Evolutionary conservation across 2,888 invertebrate species (phyloP).

Genomic region (Bruchidius siliquastri): DNA sequence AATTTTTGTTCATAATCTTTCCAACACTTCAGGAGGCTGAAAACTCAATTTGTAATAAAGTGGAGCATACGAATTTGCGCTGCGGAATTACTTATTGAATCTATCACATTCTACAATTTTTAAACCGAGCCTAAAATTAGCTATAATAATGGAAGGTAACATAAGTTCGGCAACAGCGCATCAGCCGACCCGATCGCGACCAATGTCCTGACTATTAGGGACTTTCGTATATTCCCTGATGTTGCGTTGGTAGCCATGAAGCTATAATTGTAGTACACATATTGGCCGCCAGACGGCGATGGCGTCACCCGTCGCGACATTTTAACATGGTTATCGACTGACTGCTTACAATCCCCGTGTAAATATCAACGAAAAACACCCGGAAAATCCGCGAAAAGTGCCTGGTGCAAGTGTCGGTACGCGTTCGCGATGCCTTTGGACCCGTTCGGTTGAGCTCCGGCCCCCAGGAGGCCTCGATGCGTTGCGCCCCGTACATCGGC

Average conservation of each 20-base stretch:
- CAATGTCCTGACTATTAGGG: not conserved
- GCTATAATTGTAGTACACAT: constrained; percentile 23
- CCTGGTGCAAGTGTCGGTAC: constrained; percentile 31
- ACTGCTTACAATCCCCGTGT: constrained; percentile 58
- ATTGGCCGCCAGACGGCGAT: constrained; percentile 46
- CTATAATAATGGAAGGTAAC: not conserved
- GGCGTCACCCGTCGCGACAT: constrained; percentile 57
- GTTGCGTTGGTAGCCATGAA: constrained; percentile 17
- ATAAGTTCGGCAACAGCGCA: not conserved
- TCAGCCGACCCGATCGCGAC: not conserved
- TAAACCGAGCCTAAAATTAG: not conserved
- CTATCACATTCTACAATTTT: no score
- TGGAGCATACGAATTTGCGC: no score
- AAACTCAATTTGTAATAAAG: no score
- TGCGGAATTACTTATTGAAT: no score
- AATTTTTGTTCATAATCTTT: no score
- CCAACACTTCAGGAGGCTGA: no score
- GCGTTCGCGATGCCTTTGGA: constrained; percentile 33
- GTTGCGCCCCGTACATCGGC: not conserved
- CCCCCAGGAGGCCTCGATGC: not conserved
- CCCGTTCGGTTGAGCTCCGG: constrained; percentile 32
- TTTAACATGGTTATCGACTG: constrained; percentile 69
- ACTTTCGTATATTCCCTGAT: not conserved
- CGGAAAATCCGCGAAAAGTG: not conserved
- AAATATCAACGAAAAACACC: constrained; percentile 47